Percentiles rank a stretch among this genome's conserved stretches.
phyloP scores from a whole-genome alignment of 2,113 vertebrate species.

The Mohoua ochrocephala region DNA sequence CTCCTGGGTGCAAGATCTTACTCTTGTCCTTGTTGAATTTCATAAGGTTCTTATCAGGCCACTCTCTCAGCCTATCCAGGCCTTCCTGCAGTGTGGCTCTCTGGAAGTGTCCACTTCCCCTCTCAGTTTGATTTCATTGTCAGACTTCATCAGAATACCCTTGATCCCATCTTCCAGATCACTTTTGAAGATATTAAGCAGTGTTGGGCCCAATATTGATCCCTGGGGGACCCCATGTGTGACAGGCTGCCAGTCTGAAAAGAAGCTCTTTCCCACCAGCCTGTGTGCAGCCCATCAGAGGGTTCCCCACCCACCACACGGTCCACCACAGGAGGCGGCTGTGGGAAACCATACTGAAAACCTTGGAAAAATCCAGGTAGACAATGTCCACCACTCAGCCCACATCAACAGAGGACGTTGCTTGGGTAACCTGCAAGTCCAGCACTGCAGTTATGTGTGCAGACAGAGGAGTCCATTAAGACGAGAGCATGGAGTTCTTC shows the following conservation, averaged over 20 bases:
- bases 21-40: background rate
- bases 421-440: background rate
- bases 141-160: background rate
- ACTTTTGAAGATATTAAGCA: background rate
- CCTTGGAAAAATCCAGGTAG: background rate
- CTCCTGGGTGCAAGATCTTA: background rate
- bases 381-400: background rate
- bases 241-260: background rate
- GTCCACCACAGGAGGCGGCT: background rate
- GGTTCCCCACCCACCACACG: rapidly evolving
- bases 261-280: rapidly evolving
- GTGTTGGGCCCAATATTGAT: rapidly evolving
- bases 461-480: background rate
- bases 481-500: background rate
- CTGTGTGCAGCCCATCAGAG: background rate
- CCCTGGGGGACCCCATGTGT: background rate
- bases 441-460: background rate
- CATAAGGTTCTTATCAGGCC: background rate
- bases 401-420: background rate
- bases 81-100: background rate
- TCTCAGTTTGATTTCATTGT: background rate
- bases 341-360: background rate
- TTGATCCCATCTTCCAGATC: background rate
- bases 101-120: background rate
- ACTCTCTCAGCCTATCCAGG: background rate